Evolutionary conservation across 2,113 vertebrate genomes (phyloP), one percentile per base, ranked within the genome.

Genomic region (Notechis scutatus): DNA sequence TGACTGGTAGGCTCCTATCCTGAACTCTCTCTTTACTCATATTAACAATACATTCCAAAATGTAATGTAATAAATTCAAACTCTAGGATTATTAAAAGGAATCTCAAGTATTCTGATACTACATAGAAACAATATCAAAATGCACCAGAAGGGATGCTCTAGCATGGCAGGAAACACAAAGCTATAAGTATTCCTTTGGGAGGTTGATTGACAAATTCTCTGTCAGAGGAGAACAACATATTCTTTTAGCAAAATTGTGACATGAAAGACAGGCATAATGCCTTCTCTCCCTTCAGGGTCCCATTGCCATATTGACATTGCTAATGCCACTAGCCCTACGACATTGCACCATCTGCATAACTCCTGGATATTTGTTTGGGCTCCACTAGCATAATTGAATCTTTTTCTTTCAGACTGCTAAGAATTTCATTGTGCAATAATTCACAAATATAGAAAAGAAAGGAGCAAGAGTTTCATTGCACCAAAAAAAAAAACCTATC

Each of bases 311-410:
- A 90, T 64, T 69, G 92, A 50, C 34, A 57, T 88, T 61, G 92
- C 87, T 87, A 50, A 89, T 52, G 56, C 85, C 5, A 87, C n/a
- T 26, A 92, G 92, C 55, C 88, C 93, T 94, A 95, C 93, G 94
- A 61, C 61, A 91, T 93, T 94, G 92, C 90, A 94, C 26, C 90
- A 61, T 94, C 95, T 85, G 85, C 93, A 93, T 2, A 0, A 69
- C 64, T 94, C 86, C 81, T 52, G 86, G 89, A 88, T 26, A 50
- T 55, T 89, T 55, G 92, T 94, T 94, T 93, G 89, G 92, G 94
- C 87, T 26, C 61, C 5, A 61, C 86, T 93, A 93, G 61, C 1
- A 0, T 0, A 23, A 59, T 90, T 23, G 29, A 52, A 52, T 1
- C 20, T 7, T 23, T 39, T 50, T 87, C 42, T 88, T 15, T 10